phyloP scores from a whole-genome alignment of 2,113 vertebrate species.

The Condylura cristata region DNA sequence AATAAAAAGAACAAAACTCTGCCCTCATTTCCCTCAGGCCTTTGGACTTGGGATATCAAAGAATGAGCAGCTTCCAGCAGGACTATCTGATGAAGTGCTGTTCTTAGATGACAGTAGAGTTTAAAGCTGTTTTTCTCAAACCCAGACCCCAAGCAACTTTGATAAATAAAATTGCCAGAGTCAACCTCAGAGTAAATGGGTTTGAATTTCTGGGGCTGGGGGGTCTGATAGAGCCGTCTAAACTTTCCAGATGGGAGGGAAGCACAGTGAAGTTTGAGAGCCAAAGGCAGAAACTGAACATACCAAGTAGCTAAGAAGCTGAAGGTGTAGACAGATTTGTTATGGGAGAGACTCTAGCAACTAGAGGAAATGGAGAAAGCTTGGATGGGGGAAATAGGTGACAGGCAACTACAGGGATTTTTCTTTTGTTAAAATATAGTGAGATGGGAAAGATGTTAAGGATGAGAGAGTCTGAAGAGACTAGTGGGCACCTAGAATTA shows the following conservation, averaged over 20 bases:
- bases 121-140: background rate
- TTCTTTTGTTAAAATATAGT: background rate
- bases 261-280: background rate
- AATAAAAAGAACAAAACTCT: background rate
- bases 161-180: background rate
- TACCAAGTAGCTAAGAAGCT: slow-evolving; percentile 5
- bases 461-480: background rate
- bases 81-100: background rate
- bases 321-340: background rate
- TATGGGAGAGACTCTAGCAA: background rate
- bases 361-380: background rate
- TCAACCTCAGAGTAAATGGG: background rate
- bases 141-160: background rate
- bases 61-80: background rate
- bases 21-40: background rate
- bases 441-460: background rate
- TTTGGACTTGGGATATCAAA: background rate
- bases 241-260: background rate
- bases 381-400: background rate
- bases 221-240: background rate
- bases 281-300: background rate
- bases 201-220: background rate
- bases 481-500: background rate
- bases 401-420: background rate
- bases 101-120: background rate